Percentiles rank a stretch among this genome's conserved stretches.
These are phyloP conservation scores for Nycticryphes semicollaris DNA, from an alignment of 2,113 vertebrate genomes.

Conservation along the genomic window DNA sequence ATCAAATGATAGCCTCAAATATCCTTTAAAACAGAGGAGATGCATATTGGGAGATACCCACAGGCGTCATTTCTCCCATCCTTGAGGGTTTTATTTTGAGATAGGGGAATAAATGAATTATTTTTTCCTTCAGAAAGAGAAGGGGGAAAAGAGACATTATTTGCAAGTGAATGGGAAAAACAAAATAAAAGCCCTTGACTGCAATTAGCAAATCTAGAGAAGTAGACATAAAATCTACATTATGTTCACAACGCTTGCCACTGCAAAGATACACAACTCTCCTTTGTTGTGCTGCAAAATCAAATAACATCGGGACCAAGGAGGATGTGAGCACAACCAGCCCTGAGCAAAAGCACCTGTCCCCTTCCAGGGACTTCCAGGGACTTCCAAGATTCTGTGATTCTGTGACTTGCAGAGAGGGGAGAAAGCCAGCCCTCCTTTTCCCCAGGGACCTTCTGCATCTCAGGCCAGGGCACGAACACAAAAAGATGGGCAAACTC, in stretches of 20 bases:
- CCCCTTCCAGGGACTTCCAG: neutral
- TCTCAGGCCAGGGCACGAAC: neutral
- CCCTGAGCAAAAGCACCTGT: neutral
- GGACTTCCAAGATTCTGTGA: too few species aligned
- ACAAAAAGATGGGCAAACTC: neutral
- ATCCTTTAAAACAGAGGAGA: constrained; percentile 48
- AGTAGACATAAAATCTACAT: constrained; percentile 28
- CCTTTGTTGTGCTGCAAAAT: neutral
- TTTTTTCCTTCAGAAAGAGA: constrained; percentile 46
- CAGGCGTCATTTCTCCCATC: constrained; percentile 25
- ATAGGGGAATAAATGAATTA: constrained; percentile 36
- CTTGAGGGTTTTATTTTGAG: neutral
- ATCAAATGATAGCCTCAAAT: constrained; percentile 49
- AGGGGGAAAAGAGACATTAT: neutral
- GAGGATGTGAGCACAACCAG: neutral
- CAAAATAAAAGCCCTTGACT: neutral
- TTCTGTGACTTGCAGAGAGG: neutral
- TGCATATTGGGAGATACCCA: constrained; percentile 26
- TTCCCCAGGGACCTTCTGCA: neutral
- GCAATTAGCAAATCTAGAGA: constrained; percentile 13
- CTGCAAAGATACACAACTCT: neutral
- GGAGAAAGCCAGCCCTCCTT: neutral
- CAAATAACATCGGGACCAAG: neutral
- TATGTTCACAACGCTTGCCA: neutral
- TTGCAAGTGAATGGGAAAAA: neutral